phyloP scores from a whole-genome alignment of 2,888 invertebrate genomes.

The Campoletis raptor region DNA sequence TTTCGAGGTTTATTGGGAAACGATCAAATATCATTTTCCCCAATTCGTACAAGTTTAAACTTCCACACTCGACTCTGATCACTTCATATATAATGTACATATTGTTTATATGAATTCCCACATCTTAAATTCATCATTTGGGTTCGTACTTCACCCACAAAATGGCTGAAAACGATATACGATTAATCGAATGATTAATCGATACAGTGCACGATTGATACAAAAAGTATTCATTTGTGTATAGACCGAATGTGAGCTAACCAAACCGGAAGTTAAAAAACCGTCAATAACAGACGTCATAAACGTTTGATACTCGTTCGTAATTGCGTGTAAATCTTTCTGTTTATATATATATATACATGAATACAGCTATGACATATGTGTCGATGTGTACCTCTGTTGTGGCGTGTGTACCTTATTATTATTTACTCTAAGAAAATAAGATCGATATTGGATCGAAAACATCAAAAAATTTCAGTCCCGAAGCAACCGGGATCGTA shows the following conservation, averaged over 20 bases:
- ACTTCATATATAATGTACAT: slow-evolving; percentile 67
- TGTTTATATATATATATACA: neutral
- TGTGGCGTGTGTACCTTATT: slow-evolving; percentile 48
- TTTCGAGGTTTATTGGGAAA: neutral
- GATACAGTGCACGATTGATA: slow-evolving; percentile 43
- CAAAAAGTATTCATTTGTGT: slow-evolving; percentile 1
- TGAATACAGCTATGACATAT: slow-evolving; percentile 11
- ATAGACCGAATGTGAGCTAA: slow-evolving; percentile 49
- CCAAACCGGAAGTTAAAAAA: slow-evolving; percentile 19
- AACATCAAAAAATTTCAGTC: slow-evolving; percentile 20
- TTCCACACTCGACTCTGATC: slow-evolving; percentile 84
- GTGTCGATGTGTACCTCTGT: slow-evolving; percentile 37
- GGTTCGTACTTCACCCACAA: slow-evolving; percentile 13
- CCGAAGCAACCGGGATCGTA: slow-evolving; percentile 51
- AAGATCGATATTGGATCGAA: slow-evolving; percentile 8
- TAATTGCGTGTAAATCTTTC: slow-evolving; percentile 4
- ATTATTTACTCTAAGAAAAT: neutral
- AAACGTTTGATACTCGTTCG: slow-evolving; percentile 28
- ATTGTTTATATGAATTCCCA: slow-evolving; percentile 50
- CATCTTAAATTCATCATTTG: slow-evolving; percentile 72
- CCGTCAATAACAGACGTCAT: slow-evolving; percentile 46
- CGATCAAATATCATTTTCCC: neutral
- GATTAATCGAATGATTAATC: slow-evolving; percentile 47
- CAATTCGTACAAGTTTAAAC: slow-evolving; percentile 60
- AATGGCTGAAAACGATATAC: slow-evolving; percentile 22